phyloP scores from a whole-genome alignment of 2,113 vertebrate genomes.

The Phyllostomus discolor region DNA sequence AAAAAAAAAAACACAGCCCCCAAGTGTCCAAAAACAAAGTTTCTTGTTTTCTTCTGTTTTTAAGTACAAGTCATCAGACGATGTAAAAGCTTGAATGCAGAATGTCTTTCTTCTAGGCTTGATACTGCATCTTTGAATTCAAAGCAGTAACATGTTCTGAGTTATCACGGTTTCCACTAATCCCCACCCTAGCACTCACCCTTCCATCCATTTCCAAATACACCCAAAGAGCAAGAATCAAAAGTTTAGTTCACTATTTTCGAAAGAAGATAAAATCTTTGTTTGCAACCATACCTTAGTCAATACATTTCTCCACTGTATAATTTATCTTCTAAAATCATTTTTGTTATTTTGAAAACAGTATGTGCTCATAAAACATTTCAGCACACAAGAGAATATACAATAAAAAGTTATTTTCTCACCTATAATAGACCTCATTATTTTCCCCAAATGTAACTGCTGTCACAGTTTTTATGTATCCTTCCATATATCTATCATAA shows the following conservation, averaged over 20 bases:
- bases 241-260: not conserved
- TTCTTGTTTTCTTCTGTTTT: not conserved
- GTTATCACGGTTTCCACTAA: not conserved
- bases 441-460: not conserved
- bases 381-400: not conserved
- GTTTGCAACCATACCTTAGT: not conserved
- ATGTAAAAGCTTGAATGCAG: not conserved
- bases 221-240: not conserved
- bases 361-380: not conserved
- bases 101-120: not conserved
- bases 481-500: not conserved
- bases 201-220: not conserved
- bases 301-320: not conserved
- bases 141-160: not conserved
- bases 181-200: not conserved
- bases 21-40: not conserved
- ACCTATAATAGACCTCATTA: not conserved
- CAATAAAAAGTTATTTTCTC: not conserved
- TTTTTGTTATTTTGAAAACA: constrained; percentile 22
- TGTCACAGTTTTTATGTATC: not conserved
- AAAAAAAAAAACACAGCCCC: not conserved
- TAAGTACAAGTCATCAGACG: not conserved
- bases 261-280: not conserved
- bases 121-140: not conserved
- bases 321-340: not conserved